These are phyloP conservation scores for Tapera naevia DNA, from an alignment of 2,797 vertebrate genomes.

Conservation along the genomic window DNA sequence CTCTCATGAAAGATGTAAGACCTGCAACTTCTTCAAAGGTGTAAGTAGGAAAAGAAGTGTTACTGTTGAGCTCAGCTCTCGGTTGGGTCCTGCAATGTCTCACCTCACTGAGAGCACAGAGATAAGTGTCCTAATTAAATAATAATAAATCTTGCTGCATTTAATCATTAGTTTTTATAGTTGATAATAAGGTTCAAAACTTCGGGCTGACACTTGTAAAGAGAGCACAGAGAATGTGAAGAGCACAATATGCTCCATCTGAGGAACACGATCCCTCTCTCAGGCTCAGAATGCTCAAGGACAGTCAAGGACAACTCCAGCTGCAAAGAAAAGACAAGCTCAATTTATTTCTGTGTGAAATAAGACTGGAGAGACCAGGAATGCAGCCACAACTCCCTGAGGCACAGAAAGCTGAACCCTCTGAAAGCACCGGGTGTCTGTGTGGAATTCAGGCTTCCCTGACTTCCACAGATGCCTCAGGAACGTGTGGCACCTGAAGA, in stretches of 20 bases:
- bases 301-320: not conserved
- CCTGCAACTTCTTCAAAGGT: not conserved
- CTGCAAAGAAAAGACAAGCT: not conserved
- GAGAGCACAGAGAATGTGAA: not conserved
- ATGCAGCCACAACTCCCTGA: not conserved
- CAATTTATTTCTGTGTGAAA: not conserved
- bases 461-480: accelerated
- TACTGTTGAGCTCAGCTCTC: not conserved
- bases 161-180: constrained; percentile 23
- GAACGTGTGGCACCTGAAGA: accelerated
- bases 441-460: not conserved
- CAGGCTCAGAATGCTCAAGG: not conserved
- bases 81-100: not conserved
- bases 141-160: constrained; percentile 6
- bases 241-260: not conserved
- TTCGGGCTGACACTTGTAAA: not conserved
- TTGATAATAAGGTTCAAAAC: constrained; percentile 19
- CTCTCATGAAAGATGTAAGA: not conserved
- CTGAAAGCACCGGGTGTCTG: not conserved
- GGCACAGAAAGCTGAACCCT: not conserved
- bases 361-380: not conserved
- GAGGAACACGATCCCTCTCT: not conserved
- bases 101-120: not conserved
- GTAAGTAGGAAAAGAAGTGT: not conserved
- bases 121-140: constrained; percentile 14